Percentiles rank a stretch among this genome's conserved stretches.
phyloP scores from a whole-genome alignment of 2,113 vertebrate species.

The Lagopus leucura region DNA sequence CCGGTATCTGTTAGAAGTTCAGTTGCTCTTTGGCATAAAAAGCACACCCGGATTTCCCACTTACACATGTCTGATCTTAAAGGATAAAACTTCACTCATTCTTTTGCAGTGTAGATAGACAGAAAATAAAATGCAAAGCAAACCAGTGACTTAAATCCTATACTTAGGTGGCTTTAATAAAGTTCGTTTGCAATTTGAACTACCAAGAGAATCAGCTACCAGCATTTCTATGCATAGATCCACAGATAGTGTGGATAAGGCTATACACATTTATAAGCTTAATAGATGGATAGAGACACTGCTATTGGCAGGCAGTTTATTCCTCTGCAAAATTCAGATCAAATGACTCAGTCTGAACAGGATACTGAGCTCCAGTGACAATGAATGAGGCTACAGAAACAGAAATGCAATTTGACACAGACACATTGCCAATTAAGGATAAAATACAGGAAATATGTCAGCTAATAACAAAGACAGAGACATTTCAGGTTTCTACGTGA shows the following conservation, averaged over 20 bases:
- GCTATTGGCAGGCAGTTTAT: conserved; percentile 48
- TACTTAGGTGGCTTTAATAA: conserved; percentile 2
- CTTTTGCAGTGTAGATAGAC: neutral
- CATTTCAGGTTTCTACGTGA: neutral
- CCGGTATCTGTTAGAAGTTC: neutral
- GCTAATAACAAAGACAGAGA: conserved; percentile 34
- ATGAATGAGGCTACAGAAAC: conserved; percentile 12
- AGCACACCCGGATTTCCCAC: neutral
- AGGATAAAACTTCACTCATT: neutral
- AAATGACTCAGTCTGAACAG: conserved; percentile 46
- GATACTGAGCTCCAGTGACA: conserved; percentile 37
- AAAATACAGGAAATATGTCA: conserved; percentile 52
- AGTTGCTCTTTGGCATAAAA: neutral
- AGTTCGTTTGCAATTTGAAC: conserved; percentile 6
- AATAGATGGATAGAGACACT: conserved; percentile 10
- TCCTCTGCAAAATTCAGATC: conserved; percentile 59
- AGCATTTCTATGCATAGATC: neutral
- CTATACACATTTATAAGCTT: neutral
- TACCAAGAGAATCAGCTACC: neutral
- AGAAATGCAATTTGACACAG: conserved; percentile 50
- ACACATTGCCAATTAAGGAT: conserved; percentile 60
- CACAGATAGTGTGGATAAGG: neutral
- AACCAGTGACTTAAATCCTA: neutral
- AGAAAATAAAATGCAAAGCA: conserved; percentile 26
- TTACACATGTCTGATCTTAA: neutral